Conservation (phyloP, 2,113 vertebrate species). For the Tringa solitaria region DNA sequence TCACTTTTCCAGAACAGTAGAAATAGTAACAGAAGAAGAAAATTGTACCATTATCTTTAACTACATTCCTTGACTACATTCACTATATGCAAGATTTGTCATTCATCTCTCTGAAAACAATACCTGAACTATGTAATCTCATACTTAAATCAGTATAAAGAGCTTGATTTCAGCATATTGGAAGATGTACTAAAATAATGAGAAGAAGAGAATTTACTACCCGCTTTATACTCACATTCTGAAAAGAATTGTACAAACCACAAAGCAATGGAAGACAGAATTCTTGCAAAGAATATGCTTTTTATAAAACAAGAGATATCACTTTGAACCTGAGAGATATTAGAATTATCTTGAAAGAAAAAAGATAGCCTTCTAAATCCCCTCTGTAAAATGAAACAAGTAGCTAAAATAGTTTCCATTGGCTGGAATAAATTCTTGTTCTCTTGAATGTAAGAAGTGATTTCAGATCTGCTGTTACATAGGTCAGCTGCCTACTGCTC, state of each 20-base stretch:
- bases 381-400: background rate
- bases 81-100: background rate
- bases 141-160: background rate
- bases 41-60: background rate
- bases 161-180: background rate
- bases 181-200: background rate
- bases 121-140: background rate
- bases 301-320: background rate
- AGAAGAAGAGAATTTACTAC: background rate
- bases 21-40: background rate
- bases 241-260: background rate
- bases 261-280: background rate
- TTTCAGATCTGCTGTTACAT: background rate
- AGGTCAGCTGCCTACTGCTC: constrained; percentile 6
- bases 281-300: background rate
- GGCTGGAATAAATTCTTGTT: constrained; percentile 6
- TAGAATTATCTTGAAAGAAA: background rate
- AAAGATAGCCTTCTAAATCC: background rate
- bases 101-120: background rate
- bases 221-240: background rate
- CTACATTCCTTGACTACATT: background rate
- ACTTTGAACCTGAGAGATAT: background rate
- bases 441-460: background rate
- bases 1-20: background rate
- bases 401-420: background rate